Conservation (phyloP, 2,888 invertebrate species). For the Oscheius sp. region DNA sequence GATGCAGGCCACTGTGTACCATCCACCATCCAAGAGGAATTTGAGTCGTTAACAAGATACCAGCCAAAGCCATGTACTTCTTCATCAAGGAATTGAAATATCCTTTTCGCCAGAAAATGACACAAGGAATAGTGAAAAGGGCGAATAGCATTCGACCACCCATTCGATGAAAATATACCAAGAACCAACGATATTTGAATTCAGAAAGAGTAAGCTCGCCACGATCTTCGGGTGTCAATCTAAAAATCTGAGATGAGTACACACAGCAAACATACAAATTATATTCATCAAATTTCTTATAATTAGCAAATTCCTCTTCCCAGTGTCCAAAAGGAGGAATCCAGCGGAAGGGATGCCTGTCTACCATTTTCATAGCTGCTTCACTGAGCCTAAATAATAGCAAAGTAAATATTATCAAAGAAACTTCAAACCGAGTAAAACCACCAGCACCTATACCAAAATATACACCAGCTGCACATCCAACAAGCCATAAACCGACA, state of each 20-base stretch:
- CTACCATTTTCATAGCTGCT: conserved; percentile 5
- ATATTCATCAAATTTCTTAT: conserved; percentile 2
- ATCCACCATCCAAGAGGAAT: conserved; percentile 9
- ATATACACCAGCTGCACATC: too few species aligned
- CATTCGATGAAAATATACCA: conserved; percentile 1
- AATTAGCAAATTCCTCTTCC: conserved; percentile 5
- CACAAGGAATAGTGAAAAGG: background rate
- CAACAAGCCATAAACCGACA: too few species aligned
- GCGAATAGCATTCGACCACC: conserved; percentile 1
- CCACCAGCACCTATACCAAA: too few species aligned
- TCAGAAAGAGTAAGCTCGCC: background rate
- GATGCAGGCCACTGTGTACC: background rate
- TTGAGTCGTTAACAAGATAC: background rate
- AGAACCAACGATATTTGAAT: conserved; percentile 5
- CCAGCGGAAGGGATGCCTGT: background rate
- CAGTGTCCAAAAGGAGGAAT: conserved; percentile 13
- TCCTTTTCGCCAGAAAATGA: background rate
- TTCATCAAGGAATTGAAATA: background rate
- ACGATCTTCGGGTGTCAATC: background rate
- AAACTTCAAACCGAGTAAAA: too few species aligned
- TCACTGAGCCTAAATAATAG: background rate
- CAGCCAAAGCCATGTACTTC: background rate
- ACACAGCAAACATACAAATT: background rate
- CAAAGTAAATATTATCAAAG: too few species aligned
- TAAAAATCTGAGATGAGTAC: background rate